Base-by-base conservation (phyloP, 2,888 invertebrate species). In the Anticlea derivata region DNA sequence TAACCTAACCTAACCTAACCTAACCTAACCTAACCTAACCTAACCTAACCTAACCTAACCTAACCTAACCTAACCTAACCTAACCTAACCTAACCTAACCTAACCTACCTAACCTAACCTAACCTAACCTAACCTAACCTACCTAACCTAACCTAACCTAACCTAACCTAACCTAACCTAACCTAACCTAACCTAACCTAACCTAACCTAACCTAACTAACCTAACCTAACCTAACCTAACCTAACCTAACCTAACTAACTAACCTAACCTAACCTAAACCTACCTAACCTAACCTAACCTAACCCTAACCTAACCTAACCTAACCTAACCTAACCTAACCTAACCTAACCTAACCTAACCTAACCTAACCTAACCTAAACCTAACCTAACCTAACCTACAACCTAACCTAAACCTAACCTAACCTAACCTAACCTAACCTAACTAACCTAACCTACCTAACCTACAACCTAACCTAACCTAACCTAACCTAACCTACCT, bases 91-190 rank as follows among this genome's bases (percentile, higher is more conserved):
- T n/a, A n/a, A n/a, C n/a, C n/a, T n/a, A n/a, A n/a, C n/a, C n/a
- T n/a, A n/a, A n/a, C n/a, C n/a, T n/a, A n/a, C n/a, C n/a, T n/a
- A n/a, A n/a, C n/a, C n/a, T n/a, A n/a, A n/a, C n/a, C n/a, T n/a
- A n/a, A n/a, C n/a, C n/a, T n/a, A n/a, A n/a, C n/a, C n/a, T n/a
- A n/a, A n/a, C n/a, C n/a, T n/a, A n/a, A n/a, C n/a, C 45, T 45
- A 50, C 50, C 50, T 50, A 50, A 50, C 50, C 50, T 50, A 50
- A 50, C 50, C 50, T 50, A 50, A 50, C 50, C 50, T 50, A 50
- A 50, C 50, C 50, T 50, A 45, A 50, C 50, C 47, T 52, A 52
- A 52, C 52, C 47, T 52, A 52, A 52, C 52, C 43, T 50, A 50
- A 50, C 50, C 50, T 50, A 50, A 46, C 39, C 45, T 44, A 44